These are phyloP conservation scores for Perccottus glenii DNA, from an alignment of 2,113 vertebrate species.

Conservation along the genomic window DNA sequence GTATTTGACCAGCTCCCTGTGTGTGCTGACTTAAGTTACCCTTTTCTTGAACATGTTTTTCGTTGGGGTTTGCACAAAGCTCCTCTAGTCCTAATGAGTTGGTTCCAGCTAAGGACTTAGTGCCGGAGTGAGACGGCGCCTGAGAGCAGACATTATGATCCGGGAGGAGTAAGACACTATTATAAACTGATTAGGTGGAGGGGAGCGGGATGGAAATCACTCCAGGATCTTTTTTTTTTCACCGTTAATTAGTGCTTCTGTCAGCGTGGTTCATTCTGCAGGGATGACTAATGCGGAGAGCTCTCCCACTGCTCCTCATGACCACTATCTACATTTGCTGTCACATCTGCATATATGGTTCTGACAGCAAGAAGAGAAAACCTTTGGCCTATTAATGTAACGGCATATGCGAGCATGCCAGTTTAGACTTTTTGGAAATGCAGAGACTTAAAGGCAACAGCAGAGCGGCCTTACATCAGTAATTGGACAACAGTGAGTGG, in stretches of 20 bases:
- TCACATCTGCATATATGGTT: constrained; percentile 70
- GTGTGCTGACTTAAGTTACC: no score
- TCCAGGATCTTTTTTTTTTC: constrained; percentile 73
- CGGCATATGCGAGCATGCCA: constrained; percentile 17
- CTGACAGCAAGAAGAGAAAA: constrained; percentile 57
- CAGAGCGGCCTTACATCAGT: constrained; percentile 27
- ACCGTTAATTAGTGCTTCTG: constrained; percentile 77
- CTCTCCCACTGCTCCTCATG: constrained; percentile 69
- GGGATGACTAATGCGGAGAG: constrained; percentile 66
- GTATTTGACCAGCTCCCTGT: no score
- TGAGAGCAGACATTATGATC: constrained; percentile 62
- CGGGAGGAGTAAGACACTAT: constrained; percentile 64
- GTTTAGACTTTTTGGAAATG: constrained; percentile 14
- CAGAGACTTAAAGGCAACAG: constrained; percentile 31
- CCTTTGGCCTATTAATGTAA: constrained; percentile 45
- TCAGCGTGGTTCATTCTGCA: constrained; percentile 62
- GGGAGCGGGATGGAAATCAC: constrained; percentile 72
- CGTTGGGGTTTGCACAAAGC: constrained; percentile 20
- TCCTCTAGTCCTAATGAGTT: constrained; percentile 37
- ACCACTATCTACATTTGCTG: constrained; percentile 67
- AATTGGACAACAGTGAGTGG: constrained; percentile 29
- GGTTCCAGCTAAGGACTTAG: constrained; percentile 52
- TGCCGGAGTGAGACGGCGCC: constrained; percentile 57
- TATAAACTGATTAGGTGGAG: constrained; percentile 78
- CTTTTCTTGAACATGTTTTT: neutral